Evolutionary conservation across 2,113 vertebrate genomes (phyloP).

Genomic region (Elgaria multicarinata): DNA sequence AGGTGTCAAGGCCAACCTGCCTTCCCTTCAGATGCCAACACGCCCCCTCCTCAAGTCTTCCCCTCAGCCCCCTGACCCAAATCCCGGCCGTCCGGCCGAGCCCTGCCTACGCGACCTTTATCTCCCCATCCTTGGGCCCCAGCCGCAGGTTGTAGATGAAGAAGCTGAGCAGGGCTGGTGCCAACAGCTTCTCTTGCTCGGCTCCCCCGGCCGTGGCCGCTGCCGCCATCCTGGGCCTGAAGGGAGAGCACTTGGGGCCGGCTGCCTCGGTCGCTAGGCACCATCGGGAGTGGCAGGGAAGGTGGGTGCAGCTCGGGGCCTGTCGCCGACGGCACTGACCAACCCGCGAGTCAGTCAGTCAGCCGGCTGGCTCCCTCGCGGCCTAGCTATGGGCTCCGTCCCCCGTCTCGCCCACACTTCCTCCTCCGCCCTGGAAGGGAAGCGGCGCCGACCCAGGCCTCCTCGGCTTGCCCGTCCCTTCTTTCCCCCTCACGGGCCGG

Average conservation of each 20-base stretch:
- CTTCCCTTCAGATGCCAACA: not conserved
- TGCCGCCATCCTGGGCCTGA: slow-evolving; percentile 76
- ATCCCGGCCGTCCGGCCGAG: rapidly evolving
- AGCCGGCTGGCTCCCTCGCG: no score
- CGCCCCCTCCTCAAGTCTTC: not conserved
- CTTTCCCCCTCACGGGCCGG: not conserved
- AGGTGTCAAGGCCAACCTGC: rapidly evolving
- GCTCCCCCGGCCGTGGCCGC: slow-evolving; percentile 83
- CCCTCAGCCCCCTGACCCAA: not conserved
- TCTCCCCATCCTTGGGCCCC: slow-evolving; percentile 95
- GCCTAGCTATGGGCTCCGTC: not conserved
- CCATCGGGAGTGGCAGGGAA: slow-evolving; percentile 56
- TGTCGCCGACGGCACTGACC: not conserved
- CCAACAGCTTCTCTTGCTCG: slow-evolving; percentile 91
- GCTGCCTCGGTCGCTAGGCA: slow-evolving; percentile 48
- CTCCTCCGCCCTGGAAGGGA: not conserved
- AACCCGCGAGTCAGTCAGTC: not conserved
- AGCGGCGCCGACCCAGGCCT: not conserved
- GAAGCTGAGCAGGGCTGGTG: slow-evolving; percentile 89
- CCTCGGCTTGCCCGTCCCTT: not conserved
- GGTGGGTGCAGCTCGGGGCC: slow-evolving; percentile 18
- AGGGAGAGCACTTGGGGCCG: slow-evolving; percentile 24
- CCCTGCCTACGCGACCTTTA: no score
- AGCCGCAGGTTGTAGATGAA: slow-evolving; percentile 97
- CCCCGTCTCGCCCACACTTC: not conserved